Evolutionary conservation across 2,888 invertebrate species (phyloP), one percentile per base, ranked within the genome.

Genomic region (Emmelina monodactyla): DNA sequence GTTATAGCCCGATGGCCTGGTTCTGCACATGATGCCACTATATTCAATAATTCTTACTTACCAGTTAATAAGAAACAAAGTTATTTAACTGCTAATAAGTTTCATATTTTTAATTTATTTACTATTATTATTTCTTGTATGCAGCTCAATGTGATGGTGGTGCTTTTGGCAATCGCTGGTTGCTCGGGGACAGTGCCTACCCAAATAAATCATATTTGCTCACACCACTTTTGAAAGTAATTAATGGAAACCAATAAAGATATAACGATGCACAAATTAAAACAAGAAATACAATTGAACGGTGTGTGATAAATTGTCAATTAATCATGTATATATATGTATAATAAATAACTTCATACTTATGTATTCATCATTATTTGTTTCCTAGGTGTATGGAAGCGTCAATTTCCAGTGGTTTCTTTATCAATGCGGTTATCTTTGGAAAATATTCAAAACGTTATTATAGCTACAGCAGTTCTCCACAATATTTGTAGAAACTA

Each of bases 1-100:
- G 36, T 47, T 2, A 43, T 46, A 1, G 43, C 49, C 12, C 38
- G 42, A 4, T 45, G 47, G 45, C 47, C 47, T 10, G 44, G 45
- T 9, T 31, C 39, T 9, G 29, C 34, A 6, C 44, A 45, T 30
- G 44, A 45, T 32, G 35, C 39, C 13, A 44, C 42, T 14, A 42
- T 44, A 14, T 47, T 47, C 12, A 45, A 44, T 11, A 37, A 34
- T 29, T 45, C 44, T 7, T 22, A 14, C 19, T 43, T 2, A 12
- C 33, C 32, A 41, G 42, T 44, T n/a, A 39, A n/a, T n/a, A 32
- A n/a, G n/a, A n/a, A 12, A 13, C 33, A 31, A 25, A 12, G 28
- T 14, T 31, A 34, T 16, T 14, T 16, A 13, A 7, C 11, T n/a
- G 12, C 12, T 7, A 9, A 13, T 32, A n/a, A 13, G n/a, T 16